Evolutionary conservation across 1,140 invertebrate species (phyloP), one percentile per base, ranked within the genome.

Genomic region (Lasioglossum baleicum): DNA sequence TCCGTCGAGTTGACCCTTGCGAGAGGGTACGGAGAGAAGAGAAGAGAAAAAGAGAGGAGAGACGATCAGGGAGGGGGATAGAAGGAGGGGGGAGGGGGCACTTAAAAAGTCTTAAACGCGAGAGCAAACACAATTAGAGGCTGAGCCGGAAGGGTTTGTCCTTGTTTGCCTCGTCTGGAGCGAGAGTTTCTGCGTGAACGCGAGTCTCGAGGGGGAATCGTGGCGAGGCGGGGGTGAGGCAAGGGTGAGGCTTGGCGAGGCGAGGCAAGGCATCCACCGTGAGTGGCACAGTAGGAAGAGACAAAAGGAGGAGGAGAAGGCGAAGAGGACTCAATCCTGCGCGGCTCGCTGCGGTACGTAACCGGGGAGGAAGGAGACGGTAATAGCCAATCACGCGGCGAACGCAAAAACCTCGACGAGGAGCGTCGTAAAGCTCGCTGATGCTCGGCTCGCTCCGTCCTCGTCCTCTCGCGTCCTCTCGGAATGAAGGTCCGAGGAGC

Each of bases 311-410:
- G 53, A 77, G 80, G 81, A 81, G 80, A 68, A 79, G 71, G 80
- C 72, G 87, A 88, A 89, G 90, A 92, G 81, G 88, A 91, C 90
- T 92, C 89, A 91, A 93, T 92, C 89, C 88, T 85, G 88, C 83
- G 83, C 83, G 77, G 81, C 74, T 80, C 75, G 77, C 81, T 71
- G 75, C 82, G 83, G 85, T 88, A 83, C 85, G 81, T 87, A 90
- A 88, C 85, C 81, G 84, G 88, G 83, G 79, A 87, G 83, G 88
- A 90, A 89, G 84, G 86, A 91, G 88, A 90, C 86, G 88, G 75
- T 92, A 92, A 92, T 92, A 91, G 92, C 91, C 92, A 93, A 93
- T 92, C 92, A 93, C 85, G 84, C 83, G 88, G 81, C 74, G 83
- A 82, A 86, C 80, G 88, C 89, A 93, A 93, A 92, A 92, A 92